Percentiles rank a stretch among this genome's conserved stretches.
Evolutionary conservation across 1,140 invertebrate species (phyloP).

Genomic region (Brachionus sp.): DNA sequence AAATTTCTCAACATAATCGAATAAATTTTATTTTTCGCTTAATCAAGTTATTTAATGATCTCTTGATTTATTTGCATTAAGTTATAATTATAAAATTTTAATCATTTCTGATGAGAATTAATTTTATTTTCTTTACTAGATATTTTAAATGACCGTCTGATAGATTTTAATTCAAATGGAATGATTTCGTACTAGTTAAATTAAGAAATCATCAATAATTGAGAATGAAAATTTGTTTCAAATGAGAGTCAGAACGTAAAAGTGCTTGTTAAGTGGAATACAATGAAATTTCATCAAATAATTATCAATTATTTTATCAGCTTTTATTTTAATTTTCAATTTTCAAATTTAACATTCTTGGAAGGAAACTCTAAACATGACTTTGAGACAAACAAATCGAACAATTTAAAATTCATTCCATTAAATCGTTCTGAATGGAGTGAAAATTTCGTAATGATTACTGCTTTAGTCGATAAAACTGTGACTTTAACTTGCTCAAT

Average conservation of each 20-base stretch:
- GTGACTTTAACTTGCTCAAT: conserved; percentile 18
- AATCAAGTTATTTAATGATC: conserved; percentile 4
- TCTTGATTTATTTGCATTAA: background rate
- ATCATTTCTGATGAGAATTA: background rate
- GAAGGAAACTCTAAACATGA: background rate
- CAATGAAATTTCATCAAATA: background rate
- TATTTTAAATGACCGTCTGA: background rate
- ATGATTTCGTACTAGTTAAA: background rate
- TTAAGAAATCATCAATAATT: background rate
- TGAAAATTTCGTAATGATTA: background rate
- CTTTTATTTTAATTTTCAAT: background rate
- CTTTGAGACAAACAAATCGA: background rate
- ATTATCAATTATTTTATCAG: background rate
- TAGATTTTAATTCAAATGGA: background rate
- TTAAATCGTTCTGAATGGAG: background rate
- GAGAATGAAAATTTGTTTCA: background rate
- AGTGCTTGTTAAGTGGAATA: background rate
- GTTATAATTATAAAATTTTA: background rate
- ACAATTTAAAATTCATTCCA: background rate
- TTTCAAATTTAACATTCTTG: background rate
- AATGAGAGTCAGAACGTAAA: background rate
- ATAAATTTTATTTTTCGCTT: background rate
- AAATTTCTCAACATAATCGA: background rate
- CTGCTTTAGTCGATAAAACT: background rate
- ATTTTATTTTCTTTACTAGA: background rate